A percentile compares a stretch with the other conserved stretches of the same genome.
These are phyloP conservation scores for Megamerina dolium DNA, from an alignment of 2,888 invertebrate species.

Conservation along the genomic window DNA sequence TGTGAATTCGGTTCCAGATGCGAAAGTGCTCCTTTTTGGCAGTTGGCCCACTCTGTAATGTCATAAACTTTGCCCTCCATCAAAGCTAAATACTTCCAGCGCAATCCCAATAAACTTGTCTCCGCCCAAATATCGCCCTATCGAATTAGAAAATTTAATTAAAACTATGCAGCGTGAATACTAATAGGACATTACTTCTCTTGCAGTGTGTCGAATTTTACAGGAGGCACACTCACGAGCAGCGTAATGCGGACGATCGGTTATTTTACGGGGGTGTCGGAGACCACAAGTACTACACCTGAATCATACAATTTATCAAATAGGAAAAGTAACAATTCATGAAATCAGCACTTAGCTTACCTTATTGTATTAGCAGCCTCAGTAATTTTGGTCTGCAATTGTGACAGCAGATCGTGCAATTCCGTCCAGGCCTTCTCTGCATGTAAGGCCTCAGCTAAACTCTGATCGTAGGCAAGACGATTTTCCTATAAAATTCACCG, in stretches of 20 bases:
- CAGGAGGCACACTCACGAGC: slow-evolving; percentile 86
- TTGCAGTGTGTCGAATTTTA: slow-evolving; percentile 82
- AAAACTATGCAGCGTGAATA: too few relatives aligned
- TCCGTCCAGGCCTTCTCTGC: slow-evolving; percentile 85
- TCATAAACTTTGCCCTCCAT: slow-evolving; percentile 95
- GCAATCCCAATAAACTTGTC: slow-evolving; percentile 77
- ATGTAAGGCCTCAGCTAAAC: slow-evolving; percentile 68
- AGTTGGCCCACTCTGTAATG: slow-evolving; percentile 95
- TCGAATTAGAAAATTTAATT: slow-evolving; percentile 2
- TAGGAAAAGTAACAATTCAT: not conserved
- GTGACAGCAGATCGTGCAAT: slow-evolving; percentile 77
- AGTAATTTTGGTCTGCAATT: slow-evolving; percentile 89
- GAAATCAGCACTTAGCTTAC: too few relatives aligned
- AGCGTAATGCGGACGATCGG: slow-evolving; percentile 83
- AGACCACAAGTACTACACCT: slow-evolving; percentile 91
- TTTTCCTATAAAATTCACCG: slow-evolving; percentile 58
- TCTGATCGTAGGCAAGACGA: slow-evolving; percentile 66
- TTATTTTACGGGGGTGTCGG: slow-evolving; percentile 79
- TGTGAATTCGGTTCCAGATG: slow-evolving; percentile 88
- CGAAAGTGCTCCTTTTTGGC: slow-evolving; percentile 58
- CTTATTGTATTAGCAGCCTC: slow-evolving; percentile 88
- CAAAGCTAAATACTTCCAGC: slow-evolving; percentile 92
- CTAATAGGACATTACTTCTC: slow-evolving; percentile 58
- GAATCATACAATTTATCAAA: slow-evolving; percentile 3
- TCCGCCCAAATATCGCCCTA: slow-evolving; percentile 97